phyloP scores from a whole-genome alignment of 2,888 invertebrate genomes.

The Boloria euphrosyne region DNA sequence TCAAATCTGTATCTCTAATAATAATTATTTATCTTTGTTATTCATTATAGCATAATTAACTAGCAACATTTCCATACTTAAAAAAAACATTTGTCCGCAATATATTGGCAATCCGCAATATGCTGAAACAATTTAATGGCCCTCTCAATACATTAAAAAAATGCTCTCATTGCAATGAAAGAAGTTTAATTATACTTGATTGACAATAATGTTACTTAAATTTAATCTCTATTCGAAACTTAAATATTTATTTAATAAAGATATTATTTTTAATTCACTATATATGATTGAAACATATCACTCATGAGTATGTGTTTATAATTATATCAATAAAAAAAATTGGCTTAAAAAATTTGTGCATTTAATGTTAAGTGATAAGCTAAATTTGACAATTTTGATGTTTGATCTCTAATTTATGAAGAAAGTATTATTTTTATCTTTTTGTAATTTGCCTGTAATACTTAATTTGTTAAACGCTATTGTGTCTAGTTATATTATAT shows the following conservation, averaged over 20 bases:
- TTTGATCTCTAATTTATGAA: constrained; percentile 15
- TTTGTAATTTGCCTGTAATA: constrained; percentile 8
- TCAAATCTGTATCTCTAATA: too few species aligned
- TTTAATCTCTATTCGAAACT: background rate
- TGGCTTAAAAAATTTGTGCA: too few species aligned
- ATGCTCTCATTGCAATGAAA: background rate
- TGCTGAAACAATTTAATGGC: too few species aligned
- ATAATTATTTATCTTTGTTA: too few species aligned
- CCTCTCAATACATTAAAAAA: too few species aligned
- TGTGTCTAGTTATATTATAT: background rate
- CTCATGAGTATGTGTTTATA: too few species aligned
- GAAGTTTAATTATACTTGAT: constrained; percentile 29
- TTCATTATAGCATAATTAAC: too few species aligned
- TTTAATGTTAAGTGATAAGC: too few species aligned
- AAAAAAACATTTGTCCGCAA: background rate
- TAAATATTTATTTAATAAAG: background rate
- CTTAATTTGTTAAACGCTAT: constrained; percentile 8
- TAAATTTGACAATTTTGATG: constrained; percentile 1
- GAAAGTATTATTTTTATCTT: constrained; percentile 18
- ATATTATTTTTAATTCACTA: background rate
- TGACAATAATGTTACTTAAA: constrained; percentile 39
- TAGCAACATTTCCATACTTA: background rate
- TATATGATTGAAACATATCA: background rate
- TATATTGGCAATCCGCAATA: too few species aligned
- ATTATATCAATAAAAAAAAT: too few species aligned